Evolutionary conservation across 2,888 invertebrate species (phyloP).

Genomic region (Brenthis hecate): DNA sequence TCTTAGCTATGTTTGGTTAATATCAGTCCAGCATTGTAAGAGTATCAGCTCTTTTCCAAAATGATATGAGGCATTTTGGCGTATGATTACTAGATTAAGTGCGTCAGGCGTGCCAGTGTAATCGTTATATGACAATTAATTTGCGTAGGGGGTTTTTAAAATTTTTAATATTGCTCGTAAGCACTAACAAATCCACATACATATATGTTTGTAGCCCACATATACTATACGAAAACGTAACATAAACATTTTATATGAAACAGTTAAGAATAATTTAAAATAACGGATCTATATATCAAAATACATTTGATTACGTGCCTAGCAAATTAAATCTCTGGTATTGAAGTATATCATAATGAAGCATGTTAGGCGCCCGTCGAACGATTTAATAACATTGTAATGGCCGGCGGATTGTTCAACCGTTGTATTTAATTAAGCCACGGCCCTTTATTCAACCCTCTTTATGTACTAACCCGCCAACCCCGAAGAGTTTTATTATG

Average conservation of each 20-base stretch:
- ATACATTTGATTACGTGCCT: conserved; percentile 48
- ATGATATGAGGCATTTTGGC: too few species aligned
- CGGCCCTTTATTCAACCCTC: conserved; percentile 62
- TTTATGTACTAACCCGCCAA: conserved; percentile 44
- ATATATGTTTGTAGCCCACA: conserved; percentile 1
- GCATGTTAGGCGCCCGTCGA: conserved; percentile 67
- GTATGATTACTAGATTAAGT: too few species aligned
- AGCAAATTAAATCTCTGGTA: conserved; percentile 66
- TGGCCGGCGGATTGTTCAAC: conserved; percentile 66
- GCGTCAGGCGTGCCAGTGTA: too few species aligned
- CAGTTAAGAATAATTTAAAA: conserved; percentile 8
- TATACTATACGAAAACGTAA: neutral
- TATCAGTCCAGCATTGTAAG: too few species aligned
- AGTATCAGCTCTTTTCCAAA: too few species aligned
- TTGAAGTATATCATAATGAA: conserved; percentile 68
- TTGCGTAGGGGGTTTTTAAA: too few species aligned
- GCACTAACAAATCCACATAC: neutral
- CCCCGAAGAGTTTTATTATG: conserved; percentile 66
- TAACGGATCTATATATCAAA: conserved; percentile 5
- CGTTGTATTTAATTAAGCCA: conserved; percentile 75
- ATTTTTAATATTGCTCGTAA: too few species aligned
- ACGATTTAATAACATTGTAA: conserved; percentile 81
- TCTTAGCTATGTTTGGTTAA: too few species aligned
- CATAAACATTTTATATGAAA: conserved; percentile 12
- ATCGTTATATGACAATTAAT: too few species aligned